Percentiles rank a stretch among this genome's conserved stretches.
Conservation (phyloP, 2,888 invertebrate genomes). For the Netelia melanura region DNA sequence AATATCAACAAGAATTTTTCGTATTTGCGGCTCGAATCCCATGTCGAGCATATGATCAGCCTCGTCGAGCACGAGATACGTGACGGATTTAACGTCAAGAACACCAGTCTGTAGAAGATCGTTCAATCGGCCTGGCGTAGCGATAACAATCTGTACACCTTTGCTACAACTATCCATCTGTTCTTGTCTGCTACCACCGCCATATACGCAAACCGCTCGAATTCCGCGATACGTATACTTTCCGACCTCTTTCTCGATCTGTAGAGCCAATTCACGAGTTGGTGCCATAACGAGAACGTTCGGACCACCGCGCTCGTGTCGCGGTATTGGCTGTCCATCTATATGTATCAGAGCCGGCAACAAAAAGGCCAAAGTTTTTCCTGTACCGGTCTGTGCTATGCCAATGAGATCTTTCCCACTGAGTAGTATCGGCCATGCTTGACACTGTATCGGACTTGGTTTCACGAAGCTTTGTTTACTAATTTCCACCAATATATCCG, state of each 20-base stretch:
- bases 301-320: constrained; percentile 91
- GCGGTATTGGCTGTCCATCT: constrained; percentile 92
- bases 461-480: constrained; percentile 91
- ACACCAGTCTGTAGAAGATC: constrained; percentile 91
- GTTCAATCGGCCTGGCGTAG: constrained; percentile 96
- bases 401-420: constrained; percentile 97
- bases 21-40: constrained; percentile 95
- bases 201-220: constrained; percentile 95
- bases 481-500: constrained; percentile 93
- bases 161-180: constrained; percentile 91
- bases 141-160: constrained; percentile 98
- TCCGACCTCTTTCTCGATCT: constrained; percentile 95
- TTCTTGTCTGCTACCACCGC: constrained; percentile 93
- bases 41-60: constrained; percentile 95
- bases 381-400: constrained; percentile 97
- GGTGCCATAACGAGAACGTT: constrained; percentile 96
- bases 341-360: constrained; percentile 97
- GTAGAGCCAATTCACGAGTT: constrained; percentile 96
- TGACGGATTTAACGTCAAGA: constrained; percentile 92
- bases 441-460: constrained; percentile 96
- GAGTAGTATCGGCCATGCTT: constrained; percentile 97
- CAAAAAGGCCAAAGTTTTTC: constrained; percentile 97
- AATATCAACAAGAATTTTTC: constrained; percentile 92
- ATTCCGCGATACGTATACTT: constrained; percentile 96
- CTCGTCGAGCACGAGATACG: constrained; percentile 97